These are phyloP conservation scores for Amiota minor DNA, from an alignment of 2,888 invertebrate genomes.

Conservation along the genomic window DNA sequence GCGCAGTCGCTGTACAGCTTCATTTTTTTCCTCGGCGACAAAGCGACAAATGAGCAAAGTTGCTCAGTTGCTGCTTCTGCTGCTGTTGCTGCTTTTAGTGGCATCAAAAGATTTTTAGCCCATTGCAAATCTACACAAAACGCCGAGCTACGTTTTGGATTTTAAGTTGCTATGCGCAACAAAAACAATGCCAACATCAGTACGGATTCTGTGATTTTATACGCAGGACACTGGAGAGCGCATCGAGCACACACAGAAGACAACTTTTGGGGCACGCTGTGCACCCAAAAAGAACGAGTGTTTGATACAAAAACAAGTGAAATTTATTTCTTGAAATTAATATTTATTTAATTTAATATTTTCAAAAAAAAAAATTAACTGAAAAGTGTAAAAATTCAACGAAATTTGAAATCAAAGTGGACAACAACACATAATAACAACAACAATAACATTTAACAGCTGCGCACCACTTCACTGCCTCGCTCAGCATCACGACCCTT, in stretches of 20 bases:
- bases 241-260: constrained; percentile 23
- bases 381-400: not conserved
- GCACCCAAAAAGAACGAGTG: not conserved
- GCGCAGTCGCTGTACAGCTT: constrained; percentile 63
- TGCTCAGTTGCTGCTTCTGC: not conserved
- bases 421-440: not conserved
- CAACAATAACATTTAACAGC: constrained; percentile 1
- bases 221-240: constrained; percentile 64
- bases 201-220: constrained; percentile 68
- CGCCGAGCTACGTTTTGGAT: constrained; percentile 3
- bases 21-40: constrained; percentile 43
- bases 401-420: not conserved
- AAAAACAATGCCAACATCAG: constrained; percentile 67
- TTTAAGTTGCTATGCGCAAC: constrained; percentile 47
- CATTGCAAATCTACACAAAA: constrained; percentile 25
- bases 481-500: not conserved
- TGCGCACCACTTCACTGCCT: constrained; percentile 30
- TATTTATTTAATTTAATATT: constrained; percentile 32
- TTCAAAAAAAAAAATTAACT: not conserved
- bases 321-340: constrained; percentile 30
- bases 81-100: not conserved
- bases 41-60: constrained; percentile 42
- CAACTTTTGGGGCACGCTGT: not conserved
- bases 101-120: not conserved
- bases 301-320: not conserved